These are phyloP conservation scores for Potorous gilbertii DNA, from an alignment of 2,797 vertebrate genomes.

Conservation along the genomic window DNA sequence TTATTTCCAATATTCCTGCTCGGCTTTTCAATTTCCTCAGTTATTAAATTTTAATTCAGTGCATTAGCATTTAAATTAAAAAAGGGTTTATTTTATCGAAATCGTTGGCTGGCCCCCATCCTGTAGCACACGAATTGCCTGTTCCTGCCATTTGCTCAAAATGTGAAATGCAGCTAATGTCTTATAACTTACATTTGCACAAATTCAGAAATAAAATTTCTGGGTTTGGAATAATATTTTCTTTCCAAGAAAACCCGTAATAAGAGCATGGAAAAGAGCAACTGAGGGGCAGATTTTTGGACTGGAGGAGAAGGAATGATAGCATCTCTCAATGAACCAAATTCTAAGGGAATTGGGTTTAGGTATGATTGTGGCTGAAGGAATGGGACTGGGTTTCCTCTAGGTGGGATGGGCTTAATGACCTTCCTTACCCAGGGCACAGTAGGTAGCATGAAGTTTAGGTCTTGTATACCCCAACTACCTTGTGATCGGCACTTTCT, in stretches of 20 bases:
- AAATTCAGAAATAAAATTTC: slow-evolving; percentile 88
- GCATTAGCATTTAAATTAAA: slow-evolving; percentile 99
- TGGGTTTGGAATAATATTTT: slow-evolving; percentile 87
- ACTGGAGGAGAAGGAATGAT: slow-evolving; percentile 65
- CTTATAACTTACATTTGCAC: slow-evolving; percentile 87
- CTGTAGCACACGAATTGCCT: slow-evolving; percentile 86
- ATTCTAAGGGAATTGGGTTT: slow-evolving; percentile 22
- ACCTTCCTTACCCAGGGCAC: neutral
- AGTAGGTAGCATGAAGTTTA: neutral
- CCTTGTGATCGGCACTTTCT: neutral
- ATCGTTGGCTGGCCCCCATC: slow-evolving; percentile 89
- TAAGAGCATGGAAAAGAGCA: slow-evolving; percentile 75
- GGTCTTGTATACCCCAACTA: neutral
- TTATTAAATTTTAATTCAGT: slow-evolving; percentile 99
- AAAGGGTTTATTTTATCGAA: slow-evolving; percentile 96
- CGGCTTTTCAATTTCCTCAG: slow-evolving; percentile 99
- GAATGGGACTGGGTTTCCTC: neutral
- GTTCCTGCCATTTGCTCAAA: slow-evolving; percentile 87
- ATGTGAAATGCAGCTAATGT: slow-evolving; percentile 87
- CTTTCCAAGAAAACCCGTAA: slow-evolving; percentile 84
- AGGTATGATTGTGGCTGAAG: neutral
- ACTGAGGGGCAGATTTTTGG: slow-evolving; percentile 70
- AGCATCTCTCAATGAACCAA: slow-evolving; percentile 35
- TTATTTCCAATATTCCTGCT: slow-evolving; percentile 99
- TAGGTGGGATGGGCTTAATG: neutral